Percentiles rank a stretch among this genome's conserved stretches.
Evolutionary conservation across 1,140 invertebrate species (phyloP).

Genomic region (Bombus terrestris): DNA sequence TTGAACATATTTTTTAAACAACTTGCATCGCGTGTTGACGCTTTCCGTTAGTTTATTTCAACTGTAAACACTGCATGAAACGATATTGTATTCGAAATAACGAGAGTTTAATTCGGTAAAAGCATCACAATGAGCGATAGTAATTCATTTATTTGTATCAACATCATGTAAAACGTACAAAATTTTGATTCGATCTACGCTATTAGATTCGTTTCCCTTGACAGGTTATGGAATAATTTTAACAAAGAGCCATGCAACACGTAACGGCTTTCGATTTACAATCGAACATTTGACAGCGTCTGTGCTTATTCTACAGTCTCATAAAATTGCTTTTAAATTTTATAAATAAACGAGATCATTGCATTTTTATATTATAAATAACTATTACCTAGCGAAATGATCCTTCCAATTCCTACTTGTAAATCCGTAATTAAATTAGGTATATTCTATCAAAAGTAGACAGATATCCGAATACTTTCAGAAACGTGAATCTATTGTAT

Average conservation of each 20-base stretch:
- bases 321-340: neutral
- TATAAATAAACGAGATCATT: neutral
- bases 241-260: neutral
- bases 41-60: slow-evolving; percentile 20
- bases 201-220: neutral
- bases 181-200: slow-evolving; percentile 17
- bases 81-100: slow-evolving; percentile 10
- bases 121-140: slow-evolving; percentile 10
- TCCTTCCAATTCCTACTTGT: no score
- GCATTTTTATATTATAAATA: neutral
- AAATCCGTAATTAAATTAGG: no score
- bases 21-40: neutral
- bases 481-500: no score
- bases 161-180: slow-evolving; percentile 12
- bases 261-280: neutral
- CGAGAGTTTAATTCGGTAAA: slow-evolving; percentile 20
- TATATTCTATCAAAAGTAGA: no score
- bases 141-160: slow-evolving; percentile 31
- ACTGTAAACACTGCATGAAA: neutral
- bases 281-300: neutral
- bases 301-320: neutral
- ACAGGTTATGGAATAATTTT: slow-evolving; percentile 12
- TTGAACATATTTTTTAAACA: neutral
- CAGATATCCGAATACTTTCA: no score
- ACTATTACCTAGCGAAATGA: neutral